These are phyloP conservation scores for Syngnathus scovelli DNA, from an alignment of 2,113 vertebrate genomes.

Conservation along the genomic window DNA sequence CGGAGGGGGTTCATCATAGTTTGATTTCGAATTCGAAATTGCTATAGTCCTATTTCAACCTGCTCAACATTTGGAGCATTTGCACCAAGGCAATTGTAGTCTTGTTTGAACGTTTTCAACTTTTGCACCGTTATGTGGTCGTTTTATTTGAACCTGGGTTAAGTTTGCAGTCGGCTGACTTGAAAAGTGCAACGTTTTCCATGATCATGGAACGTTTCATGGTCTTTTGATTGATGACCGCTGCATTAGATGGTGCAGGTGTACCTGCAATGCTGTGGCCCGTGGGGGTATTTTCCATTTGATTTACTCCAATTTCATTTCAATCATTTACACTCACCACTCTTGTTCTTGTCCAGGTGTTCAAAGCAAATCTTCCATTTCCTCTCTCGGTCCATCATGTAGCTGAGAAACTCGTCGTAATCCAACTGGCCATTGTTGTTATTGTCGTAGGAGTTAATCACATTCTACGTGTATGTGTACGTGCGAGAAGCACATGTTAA, in stretches of 20 bases:
- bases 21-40: too few relatives aligned
- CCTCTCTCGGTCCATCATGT: constrained; percentile 70
- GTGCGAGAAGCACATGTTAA: not conserved
- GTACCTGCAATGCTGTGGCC: not conserved
- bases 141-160: not conserved
- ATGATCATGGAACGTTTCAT: not conserved
- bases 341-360: constrained; percentile 69
- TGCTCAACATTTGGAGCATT: not conserved
- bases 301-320: not conserved
- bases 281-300: not conserved
- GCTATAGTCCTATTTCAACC: not conserved
- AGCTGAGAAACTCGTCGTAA: constrained; percentile 69
- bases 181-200: not conserved
- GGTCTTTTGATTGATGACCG: not conserved
- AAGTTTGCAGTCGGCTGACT: too few relatives aligned
- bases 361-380: constrained; percentile 73
- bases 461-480: constrained; percentile 37
- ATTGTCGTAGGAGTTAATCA: constrained; percentile 61
- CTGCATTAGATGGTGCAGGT: not conserved
- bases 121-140: not conserved
- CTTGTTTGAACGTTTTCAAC: not conserved
- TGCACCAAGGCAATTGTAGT: too few relatives aligned
- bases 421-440: constrained; percentile 64
- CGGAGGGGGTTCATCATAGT: too few relatives aligned
- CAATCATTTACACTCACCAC: constrained; percentile 54